Percentiles rank a stretch among this genome's conserved stretches.
phyloP scores from a whole-genome alignment of 1,140 invertebrate species.

The Nymphalis io region DNA sequence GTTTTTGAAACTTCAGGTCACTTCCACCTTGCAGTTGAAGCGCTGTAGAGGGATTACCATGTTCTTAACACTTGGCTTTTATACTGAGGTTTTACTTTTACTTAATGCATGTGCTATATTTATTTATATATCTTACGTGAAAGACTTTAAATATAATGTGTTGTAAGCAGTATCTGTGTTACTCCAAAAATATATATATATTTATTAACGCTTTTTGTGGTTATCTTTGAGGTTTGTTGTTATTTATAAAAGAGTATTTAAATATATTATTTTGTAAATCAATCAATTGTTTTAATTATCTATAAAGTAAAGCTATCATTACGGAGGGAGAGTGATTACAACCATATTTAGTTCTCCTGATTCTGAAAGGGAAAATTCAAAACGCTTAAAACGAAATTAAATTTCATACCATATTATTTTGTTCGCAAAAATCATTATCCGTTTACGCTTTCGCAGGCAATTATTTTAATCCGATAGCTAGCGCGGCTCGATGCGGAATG shows the following conservation, averaged over 20 bases:
- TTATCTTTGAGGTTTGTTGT: too few relatives aligned
- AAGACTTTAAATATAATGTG: conserved; percentile 3
- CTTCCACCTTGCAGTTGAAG: conserved; percentile 43
- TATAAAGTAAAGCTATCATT: background rate
- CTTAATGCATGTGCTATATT: conserved; percentile 1
- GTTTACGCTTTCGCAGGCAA: conserved; percentile 78
- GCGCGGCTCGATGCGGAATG: conserved; percentile 75
- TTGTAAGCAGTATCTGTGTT: background rate
- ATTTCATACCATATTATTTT: conserved; percentile 74
- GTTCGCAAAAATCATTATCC: conserved; percentile 77
- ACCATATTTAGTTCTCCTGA: background rate
- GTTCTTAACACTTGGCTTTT: conserved; percentile 44
- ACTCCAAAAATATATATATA: background rate
- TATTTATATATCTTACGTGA: conserved; percentile 3
- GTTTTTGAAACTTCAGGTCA: conserved; percentile 58
- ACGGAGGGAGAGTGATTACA: background rate
- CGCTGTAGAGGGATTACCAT: conserved; percentile 43
- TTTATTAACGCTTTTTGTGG: too few relatives aligned
- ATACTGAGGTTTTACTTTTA: conserved; percentile 31
- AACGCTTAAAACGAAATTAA: conserved; percentile 54
- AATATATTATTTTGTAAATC: too few relatives aligned
- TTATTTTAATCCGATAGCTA: conserved; percentile 78
- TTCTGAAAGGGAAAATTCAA: conserved; percentile 17
- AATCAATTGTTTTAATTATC: too few relatives aligned
- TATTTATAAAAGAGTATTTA: too few relatives aligned